Evolutionary conservation across 2,888 invertebrate species (phyloP).

Genomic region (Anticlea derivata): DNA sequence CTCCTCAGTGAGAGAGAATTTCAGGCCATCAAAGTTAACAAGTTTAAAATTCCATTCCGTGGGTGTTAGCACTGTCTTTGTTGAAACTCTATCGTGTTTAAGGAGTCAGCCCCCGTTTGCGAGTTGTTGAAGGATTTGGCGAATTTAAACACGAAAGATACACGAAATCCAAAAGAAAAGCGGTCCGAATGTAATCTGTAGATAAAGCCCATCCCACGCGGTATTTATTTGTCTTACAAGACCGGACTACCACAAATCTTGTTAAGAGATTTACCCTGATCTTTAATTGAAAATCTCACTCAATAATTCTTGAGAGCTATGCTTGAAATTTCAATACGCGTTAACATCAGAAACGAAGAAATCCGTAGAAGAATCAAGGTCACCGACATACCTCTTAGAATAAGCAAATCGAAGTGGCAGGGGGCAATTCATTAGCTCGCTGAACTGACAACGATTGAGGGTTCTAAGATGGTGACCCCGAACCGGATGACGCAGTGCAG

Average conservation of each 20-base stretch:
- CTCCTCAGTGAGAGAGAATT: constrained; percentile 3
- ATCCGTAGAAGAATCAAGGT: too few species aligned
- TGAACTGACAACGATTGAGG: too few species aligned
- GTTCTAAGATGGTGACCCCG: too few species aligned
- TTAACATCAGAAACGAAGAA: too few species aligned
- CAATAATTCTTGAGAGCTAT: too few species aligned
- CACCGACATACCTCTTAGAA: too few species aligned
- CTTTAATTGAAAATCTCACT: too few species aligned
- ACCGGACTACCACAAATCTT: constrained; percentile 32
- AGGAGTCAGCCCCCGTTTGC: constrained; percentile 62
- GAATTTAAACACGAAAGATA: constrained; percentile 60
- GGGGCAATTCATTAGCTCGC: too few species aligned
- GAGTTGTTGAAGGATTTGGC: constrained; percentile 66
- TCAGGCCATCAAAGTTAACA: constrained; percentile 41
- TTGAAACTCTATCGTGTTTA: constrained; percentile 60
- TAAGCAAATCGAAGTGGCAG: too few species aligned
- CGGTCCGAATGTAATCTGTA: constrained; percentile 47
- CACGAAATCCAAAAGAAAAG: constrained; percentile 48
- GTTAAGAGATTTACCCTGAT: constrained; percentile 28
- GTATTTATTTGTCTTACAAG: constrained; percentile 60
- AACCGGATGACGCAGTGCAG: too few species aligned
- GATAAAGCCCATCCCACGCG: constrained; percentile 44
- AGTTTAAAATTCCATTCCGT: constrained; percentile 62
- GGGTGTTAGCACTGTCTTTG: constrained; percentile 58
- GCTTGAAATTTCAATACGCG: too few species aligned